Evolutionary conservation across 1,140 invertebrate genomes (phyloP), one percentile per base, ranked within the genome.

Genomic region (Ceratoteleas bidentatus): DNA sequence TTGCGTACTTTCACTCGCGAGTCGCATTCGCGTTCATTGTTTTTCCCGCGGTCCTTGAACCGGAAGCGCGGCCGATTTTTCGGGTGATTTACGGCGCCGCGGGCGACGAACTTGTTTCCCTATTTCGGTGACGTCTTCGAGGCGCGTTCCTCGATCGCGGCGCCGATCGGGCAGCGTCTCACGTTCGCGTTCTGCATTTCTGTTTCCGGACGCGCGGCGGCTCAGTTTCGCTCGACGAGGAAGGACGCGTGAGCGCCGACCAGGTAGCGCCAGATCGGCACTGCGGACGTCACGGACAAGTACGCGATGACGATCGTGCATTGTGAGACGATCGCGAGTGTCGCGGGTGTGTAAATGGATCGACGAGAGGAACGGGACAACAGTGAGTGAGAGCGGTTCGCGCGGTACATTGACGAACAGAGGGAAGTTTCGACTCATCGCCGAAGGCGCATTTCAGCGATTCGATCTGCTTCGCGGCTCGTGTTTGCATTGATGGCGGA

Each of bases 401-500:
- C 40, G 10, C 33, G 0, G 38, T 36, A 0, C 36, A 62, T 82
- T 52, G 57, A 77, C 62, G 76, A 80, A 72, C 47, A 43, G 0
- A 66, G 62, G 72, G 74, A 62, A 81, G 45, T 56, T 60, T 74
- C 76, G 66, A 24, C 24, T 64, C 70, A 76, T 72, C 43, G 66
- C 52, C 50, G 75, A 24, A 64, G 73, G 65, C 69, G 69, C 75
- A 47, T 54, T 15, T 47, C 58, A 73, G 57, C 58, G 16, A 70
- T 78, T 72, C 72, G 64, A 79, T 62, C 68, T 64, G 69, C 62
- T 61, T 76, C 76, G 84, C 77, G 70, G 84, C 84, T 85, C 88
- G 86, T 82, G 85, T 87, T 89, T 86, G 76, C 86, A 88, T 91
- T 90, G 87, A 91, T 91, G 90, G 89, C 89, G 85, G 85, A 88